A percentile compares a stretch with the other conserved stretches of the same genome.
These are phyloP conservation scores for Scyliorhinus canicula DNA, from an alignment of 2,797 vertebrate genomes.

Conservation along the genomic window DNA sequence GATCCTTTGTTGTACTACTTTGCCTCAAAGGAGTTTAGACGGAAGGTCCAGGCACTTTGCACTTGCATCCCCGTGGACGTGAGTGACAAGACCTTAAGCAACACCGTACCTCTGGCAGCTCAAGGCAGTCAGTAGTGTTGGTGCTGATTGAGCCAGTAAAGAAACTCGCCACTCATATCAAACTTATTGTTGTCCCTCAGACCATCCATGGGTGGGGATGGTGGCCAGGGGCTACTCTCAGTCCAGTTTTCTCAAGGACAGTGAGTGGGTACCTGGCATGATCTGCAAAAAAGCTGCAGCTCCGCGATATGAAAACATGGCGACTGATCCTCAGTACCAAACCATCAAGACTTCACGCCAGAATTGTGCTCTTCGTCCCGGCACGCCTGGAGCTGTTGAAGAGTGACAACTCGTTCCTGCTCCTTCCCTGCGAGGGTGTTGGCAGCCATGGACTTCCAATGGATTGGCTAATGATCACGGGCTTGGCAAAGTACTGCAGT, in stretches of 20 bases:
- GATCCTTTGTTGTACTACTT: conserved; percentile 52
- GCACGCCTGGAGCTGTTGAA: neutral
- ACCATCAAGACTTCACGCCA: neutral
- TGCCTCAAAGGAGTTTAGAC: conserved; percentile 49
- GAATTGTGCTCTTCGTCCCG: neutral
- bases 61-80: conserved; percentile 41
- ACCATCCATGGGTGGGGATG: neutral
- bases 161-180: no score
- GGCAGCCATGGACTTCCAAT: no score
- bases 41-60: conserved; percentile 45
- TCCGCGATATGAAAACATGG: neutral
- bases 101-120: neutral
- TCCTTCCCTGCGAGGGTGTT: no score
- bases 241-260: neutral
- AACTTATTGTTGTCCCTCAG: neutral
- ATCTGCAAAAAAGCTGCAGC: neutral
- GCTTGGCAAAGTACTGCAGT: no score
- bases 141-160: neutral
- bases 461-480: no score
- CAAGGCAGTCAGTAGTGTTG: neutral
- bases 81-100: conserved; percentile 38
- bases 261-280: neutral
- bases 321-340: neutral
- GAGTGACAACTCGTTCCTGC: neutral
- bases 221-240: no score